Evolutionary conservation across 1,140 invertebrate species (phyloP), one percentile per base, ranked within the genome.

Genomic region (Trichomalopsis sarcophagae): DNA sequence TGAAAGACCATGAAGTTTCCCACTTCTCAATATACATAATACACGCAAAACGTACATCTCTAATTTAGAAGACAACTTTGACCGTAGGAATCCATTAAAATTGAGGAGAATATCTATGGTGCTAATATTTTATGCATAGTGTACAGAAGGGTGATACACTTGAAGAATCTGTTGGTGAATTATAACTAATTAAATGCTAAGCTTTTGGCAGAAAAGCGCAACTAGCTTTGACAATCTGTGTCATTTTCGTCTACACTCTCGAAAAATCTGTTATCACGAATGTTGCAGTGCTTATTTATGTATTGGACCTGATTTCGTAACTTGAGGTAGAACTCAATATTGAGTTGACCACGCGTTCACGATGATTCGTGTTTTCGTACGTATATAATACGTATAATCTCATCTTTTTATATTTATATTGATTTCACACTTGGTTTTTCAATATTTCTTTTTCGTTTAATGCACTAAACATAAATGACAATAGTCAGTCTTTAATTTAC

Each of bases 401-500:
- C n/a, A 68, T 23, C n/a, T n/a, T 33, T n/a, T 33, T 50, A 33
- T 76, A 9, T n/a, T 75, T 14, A 50, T 33, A 80, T 81, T 66
- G 27, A 75, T 69, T 40, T 47, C 50, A 30, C 23, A 6, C 30
- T 66, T 44, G 21, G 33, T 50, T 85, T 82, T 75, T 74, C 17
- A 84, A 27, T 66, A 74, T 47, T 75, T 80, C 36, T 69, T 62
- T 55, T 80, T 80, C n/a, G 9, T 76, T 81, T 68, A 68, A 84
- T 78, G 68, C 50, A 74, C 23, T 85, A 47, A 81, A 81, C 73
- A 84, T 68, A 77, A 71, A 77, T 82, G 62, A 85, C 27, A 84
- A 81, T 73, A 82, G 23, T 85, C 84, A 81, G 80, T 78, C 74
- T 85, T 82, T 68, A 66, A 81, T 85, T 84, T 50, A 84, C 55